These are phyloP conservation scores for Eupithecia vulgata DNA, from an alignment of 2,888 invertebrate genomes.

Conservation along the genomic window DNA sequence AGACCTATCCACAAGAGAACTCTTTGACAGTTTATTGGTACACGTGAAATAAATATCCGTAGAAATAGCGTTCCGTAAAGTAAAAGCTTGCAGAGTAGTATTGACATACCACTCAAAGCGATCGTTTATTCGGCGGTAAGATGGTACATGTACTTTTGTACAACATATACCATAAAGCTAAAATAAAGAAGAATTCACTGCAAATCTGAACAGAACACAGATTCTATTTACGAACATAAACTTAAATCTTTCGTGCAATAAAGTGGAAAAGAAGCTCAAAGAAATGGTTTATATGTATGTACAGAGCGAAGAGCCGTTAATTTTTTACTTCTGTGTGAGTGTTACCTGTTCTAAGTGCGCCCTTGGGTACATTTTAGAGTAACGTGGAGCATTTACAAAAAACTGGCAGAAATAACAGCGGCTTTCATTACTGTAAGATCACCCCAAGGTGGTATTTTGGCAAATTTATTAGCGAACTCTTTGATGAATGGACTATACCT, in stretches of 20 bases:
- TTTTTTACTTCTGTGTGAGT: constrained; percentile 1
- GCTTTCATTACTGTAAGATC: constrained; percentile 48
- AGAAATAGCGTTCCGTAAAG: constrained; percentile 52
- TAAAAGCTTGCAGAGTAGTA: constrained; percentile 63
- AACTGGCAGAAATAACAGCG: constrained; percentile 50
- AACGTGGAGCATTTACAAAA: constrained; percentile 53
- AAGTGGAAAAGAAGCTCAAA: background rate
- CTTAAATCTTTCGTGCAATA: background rate
- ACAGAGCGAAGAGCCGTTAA: constrained; percentile 2
- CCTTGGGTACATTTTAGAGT: constrained; percentile 54
- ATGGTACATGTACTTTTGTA: constrained; percentile 51
- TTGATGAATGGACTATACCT: constrained; percentile 21
- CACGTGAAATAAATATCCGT: constrained; percentile 26
- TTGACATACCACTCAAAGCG: constrained; percentile 70
- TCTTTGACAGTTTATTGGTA: constrained; percentile 19
- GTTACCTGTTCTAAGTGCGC: constrained; percentile 55
- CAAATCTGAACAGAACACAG: constrained; percentile 2
- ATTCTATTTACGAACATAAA: background rate
- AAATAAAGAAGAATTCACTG: background rate
- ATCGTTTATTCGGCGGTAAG: constrained; percentile 63
- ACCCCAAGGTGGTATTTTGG: constrained; percentile 50
- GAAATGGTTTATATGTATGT: background rate
- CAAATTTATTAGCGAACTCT: constrained; percentile 41
- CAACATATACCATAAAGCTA: background rate
- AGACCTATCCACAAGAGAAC: constrained; percentile 9